A percentile compares a stretch with the other conserved stretches of the same genome.
Evolutionary conservation across 2,888 invertebrate species (phyloP).

Genomic region (Hypsopygia costalis): DNA sequence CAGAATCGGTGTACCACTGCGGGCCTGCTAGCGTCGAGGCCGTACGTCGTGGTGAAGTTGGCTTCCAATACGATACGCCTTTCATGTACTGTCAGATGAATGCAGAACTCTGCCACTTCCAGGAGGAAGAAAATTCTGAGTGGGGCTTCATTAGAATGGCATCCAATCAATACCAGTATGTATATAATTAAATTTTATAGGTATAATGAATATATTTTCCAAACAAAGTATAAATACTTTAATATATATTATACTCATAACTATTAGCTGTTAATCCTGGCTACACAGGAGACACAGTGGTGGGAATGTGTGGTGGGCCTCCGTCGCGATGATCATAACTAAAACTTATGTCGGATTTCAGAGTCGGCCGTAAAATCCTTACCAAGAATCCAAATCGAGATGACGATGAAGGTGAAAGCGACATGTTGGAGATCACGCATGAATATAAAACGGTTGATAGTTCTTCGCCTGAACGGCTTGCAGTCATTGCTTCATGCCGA

Average conservation of each 20-base stretch:
- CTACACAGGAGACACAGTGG: too few relatives aligned
- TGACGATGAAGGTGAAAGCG: constrained; percentile 83
- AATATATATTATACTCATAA: too few relatives aligned
- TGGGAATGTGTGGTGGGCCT: too few relatives aligned
- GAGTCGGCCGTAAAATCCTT: constrained; percentile 84
- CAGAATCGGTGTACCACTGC: constrained; percentile 81
- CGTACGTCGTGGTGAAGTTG: constrained; percentile 86
- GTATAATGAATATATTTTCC: too few relatives aligned
- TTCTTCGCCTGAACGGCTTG: constrained; percentile 82
- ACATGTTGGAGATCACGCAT: constrained; percentile 83
- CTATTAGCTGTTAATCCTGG: too few relatives aligned
- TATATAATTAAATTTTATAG: constrained; percentile 14
- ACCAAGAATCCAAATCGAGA: constrained; percentile 83
- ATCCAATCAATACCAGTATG: constrained; percentile 84
- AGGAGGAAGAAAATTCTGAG: constrained; percentile 83
- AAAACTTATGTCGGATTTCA: constrained; percentile 33
- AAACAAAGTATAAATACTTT: too few relatives aligned
- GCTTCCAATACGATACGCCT: constrained; percentile 86
- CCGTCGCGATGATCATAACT: background rate
- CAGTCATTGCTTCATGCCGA: constrained; percentile 84
- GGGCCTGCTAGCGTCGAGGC: constrained; percentile 85
- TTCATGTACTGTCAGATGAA: constrained; percentile 90
- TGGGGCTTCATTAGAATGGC: constrained; percentile 85
- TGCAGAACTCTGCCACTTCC: constrained; percentile 87
- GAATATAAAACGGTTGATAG: constrained; percentile 84